phyloP scores from a whole-genome alignment of 2,797 vertebrate species.

The Numenius phaeopus region DNA sequence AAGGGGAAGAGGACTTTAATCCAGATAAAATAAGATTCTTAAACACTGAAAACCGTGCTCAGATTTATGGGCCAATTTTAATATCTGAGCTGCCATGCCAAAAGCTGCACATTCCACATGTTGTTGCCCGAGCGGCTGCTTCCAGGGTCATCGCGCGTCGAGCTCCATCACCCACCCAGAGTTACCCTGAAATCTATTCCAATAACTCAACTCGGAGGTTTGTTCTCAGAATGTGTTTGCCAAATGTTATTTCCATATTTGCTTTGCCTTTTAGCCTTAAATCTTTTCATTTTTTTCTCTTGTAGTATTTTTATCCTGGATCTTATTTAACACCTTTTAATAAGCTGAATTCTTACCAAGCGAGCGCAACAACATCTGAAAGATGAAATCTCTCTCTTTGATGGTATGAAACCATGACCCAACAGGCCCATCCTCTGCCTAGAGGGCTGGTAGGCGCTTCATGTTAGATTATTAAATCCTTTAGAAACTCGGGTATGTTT shows the following conservation, averaged over 20 bases:
- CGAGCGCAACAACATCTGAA: conserved; percentile 64
- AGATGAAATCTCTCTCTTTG: conserved; percentile 69
- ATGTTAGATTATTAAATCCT: conserved; percentile 59
- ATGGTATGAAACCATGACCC: conserved; percentile 70
- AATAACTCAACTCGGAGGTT: not conserved
- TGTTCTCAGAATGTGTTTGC: conserved; percentile 9
- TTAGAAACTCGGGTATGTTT: conserved; percentile 54
- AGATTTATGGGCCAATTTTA: conserved; percentile 73
- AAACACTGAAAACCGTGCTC: conserved; percentile 66
- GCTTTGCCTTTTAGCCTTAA: conserved; percentile 38
- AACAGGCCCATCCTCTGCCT: conserved; percentile 70
- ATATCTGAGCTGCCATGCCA: conserved; percentile 55
- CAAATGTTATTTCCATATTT: conserved; percentile 53
- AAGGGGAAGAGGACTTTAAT: conserved; percentile 75
- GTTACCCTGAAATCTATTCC: not conserved
- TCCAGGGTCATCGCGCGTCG: not conserved
- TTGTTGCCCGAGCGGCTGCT: conserved; percentile 15
- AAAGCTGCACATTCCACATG: conserved; percentile 59
- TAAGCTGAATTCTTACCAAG: conserved; percentile 67
- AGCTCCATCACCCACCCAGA: not conserved
- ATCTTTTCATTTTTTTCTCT: not conserved
- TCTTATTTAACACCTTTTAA: conserved; percentile 68
- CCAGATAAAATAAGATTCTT: conserved; percentile 80
- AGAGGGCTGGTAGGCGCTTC: conserved; percentile 55
- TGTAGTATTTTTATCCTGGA: conserved; percentile 58